Evolutionary conservation across 2,888 invertebrate species (phyloP).

Genomic region (Mongoloraphidia duomilia): DNA sequence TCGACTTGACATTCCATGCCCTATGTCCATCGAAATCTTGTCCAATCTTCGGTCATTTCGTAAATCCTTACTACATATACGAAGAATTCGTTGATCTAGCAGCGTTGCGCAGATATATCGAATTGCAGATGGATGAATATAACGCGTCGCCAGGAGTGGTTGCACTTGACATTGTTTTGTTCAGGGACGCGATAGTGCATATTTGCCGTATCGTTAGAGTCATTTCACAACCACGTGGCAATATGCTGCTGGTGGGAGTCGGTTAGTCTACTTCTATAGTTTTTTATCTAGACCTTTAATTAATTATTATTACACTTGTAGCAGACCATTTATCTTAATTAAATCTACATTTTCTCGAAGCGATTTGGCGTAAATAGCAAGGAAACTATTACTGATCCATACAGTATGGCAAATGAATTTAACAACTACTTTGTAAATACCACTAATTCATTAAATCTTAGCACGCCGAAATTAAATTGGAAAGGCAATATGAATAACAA

Average conservation of each 20-base stretch:
- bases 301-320: no score
- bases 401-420: no score
- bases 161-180: slow-evolving; percentile 69
- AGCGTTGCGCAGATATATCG: slow-evolving; percentile 38
- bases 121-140: slow-evolving; percentile 53
- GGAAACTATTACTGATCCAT: no score
- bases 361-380: no score
- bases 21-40: slow-evolving; percentile 57
- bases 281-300: no score
- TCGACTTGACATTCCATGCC: slow-evolving; percentile 66
- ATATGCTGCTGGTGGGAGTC: slow-evolving; percentile 72
- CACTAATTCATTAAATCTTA: no score
- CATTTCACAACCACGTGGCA: slow-evolving; percentile 69
- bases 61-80: slow-evolving; percentile 61
- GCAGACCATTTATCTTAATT: no score
- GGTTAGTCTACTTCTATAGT: slow-evolving; percentile 28
- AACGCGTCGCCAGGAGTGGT: slow-evolving; percentile 66
- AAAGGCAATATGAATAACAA: no score
- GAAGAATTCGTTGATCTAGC: slow-evolving; percentile 59
- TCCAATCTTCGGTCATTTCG: slow-evolving; percentile 66
- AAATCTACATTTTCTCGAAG: no score
- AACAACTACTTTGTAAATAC: no score
- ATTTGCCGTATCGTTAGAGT: slow-evolving; percentile 69
- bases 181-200: slow-evolving; percentile 77
- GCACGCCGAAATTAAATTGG: no score